Base-by-base conservation (phyloP, 2,888 invertebrate species). In the Ectemnius lituratus region DNA sequence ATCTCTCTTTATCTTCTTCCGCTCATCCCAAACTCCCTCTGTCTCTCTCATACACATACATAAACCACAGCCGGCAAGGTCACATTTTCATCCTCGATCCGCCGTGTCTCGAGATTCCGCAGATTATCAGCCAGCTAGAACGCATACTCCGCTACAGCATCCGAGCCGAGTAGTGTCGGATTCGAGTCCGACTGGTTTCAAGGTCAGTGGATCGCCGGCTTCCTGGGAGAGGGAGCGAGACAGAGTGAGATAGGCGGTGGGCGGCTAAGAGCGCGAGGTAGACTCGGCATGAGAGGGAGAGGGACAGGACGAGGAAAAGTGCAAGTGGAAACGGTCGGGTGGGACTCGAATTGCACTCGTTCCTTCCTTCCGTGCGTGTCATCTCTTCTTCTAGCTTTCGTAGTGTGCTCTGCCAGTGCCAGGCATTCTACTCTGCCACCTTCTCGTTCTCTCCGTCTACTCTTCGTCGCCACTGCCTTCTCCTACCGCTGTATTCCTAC, bases 301-400 rank as follows among this genome's bases (percentile, higher is more conserved):
- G 16, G 52, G n/a, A 52, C 16, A 46, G 6, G 49, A 52, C 37
- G 60, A 75, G 74, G 70, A 71, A 81, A 81, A 81, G 74, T 73
- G 81, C 76, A 81, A 82, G 82, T 80, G 73, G 83, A 83, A 65
- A 70, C 68, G 67, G 80, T 71, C 83, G 66, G 76, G 61, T 69
- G 76, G 67, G 76, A 66, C 70, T 70, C 67, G 67, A 63, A 65
- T 59, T 16, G 72, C 75, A 56, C 76, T 73, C 78, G 14, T 52
- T 58, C 63, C 67, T 70, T 75, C 79, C 67, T 67, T 68, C 68
- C 73, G 60, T 13, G 57, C 62, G 11, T 59, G 13, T 47, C 49
- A 11, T n/a, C 56, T 62, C 45, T 59, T 57, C 62, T 16, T 49
- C 56, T 63, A 52, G 69, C 62, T 60, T 64, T 71, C 70, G 37